These are phyloP conservation scores for Spodoptera frugiperda DNA, from an alignment of 1,140 invertebrate species.

Conservation along the genomic window DNA sequence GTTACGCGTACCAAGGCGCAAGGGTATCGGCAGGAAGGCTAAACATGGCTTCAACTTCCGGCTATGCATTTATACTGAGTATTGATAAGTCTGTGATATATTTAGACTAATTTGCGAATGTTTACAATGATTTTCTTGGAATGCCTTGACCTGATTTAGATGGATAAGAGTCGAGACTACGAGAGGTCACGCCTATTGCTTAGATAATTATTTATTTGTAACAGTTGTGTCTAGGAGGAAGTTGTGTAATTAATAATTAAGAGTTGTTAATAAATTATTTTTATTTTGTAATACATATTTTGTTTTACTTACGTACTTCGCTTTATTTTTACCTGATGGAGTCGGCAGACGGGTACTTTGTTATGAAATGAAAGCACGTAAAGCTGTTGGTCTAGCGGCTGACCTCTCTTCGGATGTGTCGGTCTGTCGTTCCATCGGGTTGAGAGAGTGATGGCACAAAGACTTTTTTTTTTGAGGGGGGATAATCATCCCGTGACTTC, in stretches of 20 bases:
- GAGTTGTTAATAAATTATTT: slow-evolving; percentile 12
- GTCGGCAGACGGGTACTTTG: no score
- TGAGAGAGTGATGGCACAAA: no score
- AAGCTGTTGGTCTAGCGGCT: no score
- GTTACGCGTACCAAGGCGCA: not conserved
- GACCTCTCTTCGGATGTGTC: no score
- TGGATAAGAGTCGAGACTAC: not conserved
- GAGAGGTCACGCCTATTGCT: not conserved
- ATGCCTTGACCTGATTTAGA: slow-evolving; percentile 22
- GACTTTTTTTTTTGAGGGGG: no score
- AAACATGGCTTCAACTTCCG: not conserved
- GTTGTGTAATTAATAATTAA: slow-evolving; percentile 23
- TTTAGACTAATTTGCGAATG: slow-evolving; percentile 16
- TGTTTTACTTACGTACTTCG: not conserved
- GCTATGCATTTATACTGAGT: slow-evolving; percentile 25
- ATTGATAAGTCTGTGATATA: slow-evolving; percentile 41
- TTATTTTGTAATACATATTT: not conserved
- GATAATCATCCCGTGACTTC: no score
- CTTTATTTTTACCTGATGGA: no score
- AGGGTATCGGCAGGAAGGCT: slow-evolving; percentile 15
- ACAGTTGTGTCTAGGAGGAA: not conserved
- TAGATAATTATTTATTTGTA: not conserved
- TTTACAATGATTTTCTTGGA: slow-evolving; percentile 14
- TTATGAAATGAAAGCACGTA: no score
- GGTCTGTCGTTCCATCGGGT: no score